Conservation (phyloP, 2,113 vertebrate species). For the Telmatochromis brichardi region DNA sequence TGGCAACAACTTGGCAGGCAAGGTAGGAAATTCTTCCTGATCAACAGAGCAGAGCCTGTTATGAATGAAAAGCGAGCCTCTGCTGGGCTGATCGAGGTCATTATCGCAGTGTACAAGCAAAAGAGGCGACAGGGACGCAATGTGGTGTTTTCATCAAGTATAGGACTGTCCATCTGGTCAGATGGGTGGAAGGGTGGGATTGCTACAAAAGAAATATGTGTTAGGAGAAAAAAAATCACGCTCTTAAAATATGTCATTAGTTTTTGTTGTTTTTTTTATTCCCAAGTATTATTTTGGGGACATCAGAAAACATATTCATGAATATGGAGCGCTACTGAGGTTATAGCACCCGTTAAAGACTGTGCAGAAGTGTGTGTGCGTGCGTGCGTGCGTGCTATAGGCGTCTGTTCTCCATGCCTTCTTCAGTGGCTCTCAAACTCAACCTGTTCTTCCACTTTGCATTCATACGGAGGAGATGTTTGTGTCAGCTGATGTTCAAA, state of each 20-base stretch:
- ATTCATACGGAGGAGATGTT: not conserved
- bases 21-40: slow-evolving; percentile 9
- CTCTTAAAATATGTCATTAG: not conserved
- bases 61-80: not conserved
- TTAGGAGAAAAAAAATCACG: not conserved
- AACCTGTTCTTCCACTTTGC: slow-evolving; percentile 60
- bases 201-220: not conserved
- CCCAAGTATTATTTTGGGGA: not conserved
- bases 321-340: not conserved
- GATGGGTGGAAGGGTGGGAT: not conserved
- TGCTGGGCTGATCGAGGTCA: not conserved
- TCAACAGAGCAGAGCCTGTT: not conserved
- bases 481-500: slow-evolving; percentile 40
- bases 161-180: not conserved
- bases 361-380: not conserved
- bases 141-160: not conserved
- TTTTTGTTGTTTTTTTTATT: fast-evolving
- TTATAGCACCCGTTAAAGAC: not conserved
- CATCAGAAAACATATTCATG: not conserved
- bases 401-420: not conserved
- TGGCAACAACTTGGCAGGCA: slow-evolving; percentile 18
- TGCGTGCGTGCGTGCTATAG: not conserved
- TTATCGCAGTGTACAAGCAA: not conserved
- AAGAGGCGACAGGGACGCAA: not conserved
- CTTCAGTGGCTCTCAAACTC: not conserved